phyloP scores from a whole-genome alignment of 1,140 invertebrate species.

The Aphaenogaster rudis region DNA sequence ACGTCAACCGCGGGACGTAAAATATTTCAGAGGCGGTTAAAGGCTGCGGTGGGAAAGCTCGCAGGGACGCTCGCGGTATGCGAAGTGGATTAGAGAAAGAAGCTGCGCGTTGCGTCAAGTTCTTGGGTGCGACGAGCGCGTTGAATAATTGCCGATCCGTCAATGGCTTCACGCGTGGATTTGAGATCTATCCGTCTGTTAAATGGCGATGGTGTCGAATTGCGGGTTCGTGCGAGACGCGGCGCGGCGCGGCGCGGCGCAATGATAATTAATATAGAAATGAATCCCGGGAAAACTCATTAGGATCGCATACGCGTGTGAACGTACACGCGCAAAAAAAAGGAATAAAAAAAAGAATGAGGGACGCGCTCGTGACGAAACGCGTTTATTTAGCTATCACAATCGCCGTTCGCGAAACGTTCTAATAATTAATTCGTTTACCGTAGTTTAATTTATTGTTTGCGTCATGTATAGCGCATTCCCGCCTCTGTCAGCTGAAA shows the following conservation, averaged over 20 bases:
- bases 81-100: constrained; percentile 44
- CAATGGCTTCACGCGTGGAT: constrained; percentile 51
- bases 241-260: not conserved
- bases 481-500: not conserved
- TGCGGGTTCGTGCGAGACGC: constrained; percentile 23
- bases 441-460: constrained; percentile 13
- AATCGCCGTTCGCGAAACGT: not conserved
- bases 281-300: constrained; percentile 42
- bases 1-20: constrained; percentile 58
- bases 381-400: constrained; percentile 15
- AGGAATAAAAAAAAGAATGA: not conserved
- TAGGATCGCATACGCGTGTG: not conserved
- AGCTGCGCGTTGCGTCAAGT: constrained; percentile 38
- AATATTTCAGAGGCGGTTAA: constrained; percentile 59
- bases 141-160: constrained; percentile 57
- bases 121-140: constrained; percentile 38
- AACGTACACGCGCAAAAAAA: not conserved
- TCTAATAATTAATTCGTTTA: constrained; percentile 30
- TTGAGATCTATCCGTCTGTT: constrained; percentile 44
- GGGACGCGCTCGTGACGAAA: not conserved
- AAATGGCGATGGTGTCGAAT: constrained; percentile 55
- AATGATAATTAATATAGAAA: constrained; percentile 43
- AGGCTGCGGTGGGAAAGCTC: constrained; percentile 57
- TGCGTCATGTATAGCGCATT: not conserved
- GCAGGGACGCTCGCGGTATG: constrained; percentile 23